Evolutionary conservation across 2,888 invertebrate genomes (phyloP), one percentile per base, ranked within the genome.

Genomic region (Protodeltote pygarga): DNA sequence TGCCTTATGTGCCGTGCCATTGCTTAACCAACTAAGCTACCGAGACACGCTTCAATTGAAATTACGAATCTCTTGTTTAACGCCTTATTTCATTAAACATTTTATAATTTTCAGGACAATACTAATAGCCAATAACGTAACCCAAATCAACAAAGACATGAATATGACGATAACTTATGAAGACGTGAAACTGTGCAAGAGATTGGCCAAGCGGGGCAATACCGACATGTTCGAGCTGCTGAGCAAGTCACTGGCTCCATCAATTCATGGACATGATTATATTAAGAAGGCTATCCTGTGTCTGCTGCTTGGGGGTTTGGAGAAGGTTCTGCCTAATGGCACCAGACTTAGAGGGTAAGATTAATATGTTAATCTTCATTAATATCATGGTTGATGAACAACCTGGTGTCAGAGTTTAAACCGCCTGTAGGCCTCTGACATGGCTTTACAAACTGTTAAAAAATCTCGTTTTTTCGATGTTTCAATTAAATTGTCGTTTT

Each of bases 241-340:
- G 19, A 94, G 97, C 39, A 96, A 96, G 74, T 99, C 99, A 0
- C 87, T 99, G 38, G 99, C 99, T 0, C 99, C 99, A 0, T 98
- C 99, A 0, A 99, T 99, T 77, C 98, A 98, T 72, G 99, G 99
- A 0, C 98, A 99, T 75, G 96, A 97, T 16, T 98, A 95, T 77
- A 98, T 99, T 4, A 99, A 99, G 87, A 97, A 97, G 79, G 99
- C 99, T 0, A 97, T 99, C 52, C 92, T 99, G 15, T 99, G 99
- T 78, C 93, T 99, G 74, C 85, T 99, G 42, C 92, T 99, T 3
- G 99, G 99, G 0, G 99, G 99, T 0, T 96, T 96, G 61, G 99
- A 99, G 89, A 99, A 99, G 88, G 92, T 97, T 23, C 86, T 99
- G 53, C 95, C 96, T 1, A 99, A 98, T 86, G 98, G 98, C 37